A percentile compares a stretch with the other conserved stretches of the same genome.
These are phyloP conservation scores for Zoanthus sansibaricus DNA, from an alignment of 92 coral and sea anemone species.

Conservation along the genomic window DNA sequence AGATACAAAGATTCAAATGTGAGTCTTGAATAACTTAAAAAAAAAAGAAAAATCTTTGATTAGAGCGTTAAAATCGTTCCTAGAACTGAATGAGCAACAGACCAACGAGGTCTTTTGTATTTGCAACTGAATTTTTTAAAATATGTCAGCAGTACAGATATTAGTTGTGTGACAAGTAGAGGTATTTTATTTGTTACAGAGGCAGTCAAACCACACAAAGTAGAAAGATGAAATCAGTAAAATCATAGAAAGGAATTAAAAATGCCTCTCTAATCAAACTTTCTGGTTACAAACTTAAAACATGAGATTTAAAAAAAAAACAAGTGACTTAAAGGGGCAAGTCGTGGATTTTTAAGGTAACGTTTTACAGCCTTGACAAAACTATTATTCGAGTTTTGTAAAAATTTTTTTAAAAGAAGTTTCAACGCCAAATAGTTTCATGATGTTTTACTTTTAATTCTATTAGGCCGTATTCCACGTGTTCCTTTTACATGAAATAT, in stretches of 20 bases:
- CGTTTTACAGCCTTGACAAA: no score
- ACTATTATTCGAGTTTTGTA: no score
- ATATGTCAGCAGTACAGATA: not conserved
- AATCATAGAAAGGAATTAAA: not conserved
- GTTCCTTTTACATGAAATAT: no score
- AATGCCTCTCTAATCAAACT: slow-evolving; percentile 46
- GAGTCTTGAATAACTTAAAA: not conserved
- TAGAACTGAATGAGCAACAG: not conserved
- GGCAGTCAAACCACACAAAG: slow-evolving; percentile 17
- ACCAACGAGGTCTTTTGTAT: not conserved
- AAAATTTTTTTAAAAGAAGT: no score
- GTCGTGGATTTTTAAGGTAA: slow-evolving; percentile 1
- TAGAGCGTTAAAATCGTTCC: slow-evolving; percentile 10
- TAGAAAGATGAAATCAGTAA: not conserved
- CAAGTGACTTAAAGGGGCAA: not conserved
- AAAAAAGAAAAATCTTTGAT: not conserved
- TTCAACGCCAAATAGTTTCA: not conserved
- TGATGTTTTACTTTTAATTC: no score
- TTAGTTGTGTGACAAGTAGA: slow-evolving; percentile 11
- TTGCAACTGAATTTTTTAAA: slow-evolving; percentile 5
- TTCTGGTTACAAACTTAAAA: slow-evolving; percentile 12
- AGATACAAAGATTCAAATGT: slow-evolving; percentile 5
- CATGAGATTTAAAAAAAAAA: not conserved
- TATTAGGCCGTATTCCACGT: no score
- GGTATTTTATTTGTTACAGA: slow-evolving; percentile 38